Evolutionary conservation across 64 coral and sea anemone genomes (phyloP).

Genomic region (Montipora sp.): DNA sequence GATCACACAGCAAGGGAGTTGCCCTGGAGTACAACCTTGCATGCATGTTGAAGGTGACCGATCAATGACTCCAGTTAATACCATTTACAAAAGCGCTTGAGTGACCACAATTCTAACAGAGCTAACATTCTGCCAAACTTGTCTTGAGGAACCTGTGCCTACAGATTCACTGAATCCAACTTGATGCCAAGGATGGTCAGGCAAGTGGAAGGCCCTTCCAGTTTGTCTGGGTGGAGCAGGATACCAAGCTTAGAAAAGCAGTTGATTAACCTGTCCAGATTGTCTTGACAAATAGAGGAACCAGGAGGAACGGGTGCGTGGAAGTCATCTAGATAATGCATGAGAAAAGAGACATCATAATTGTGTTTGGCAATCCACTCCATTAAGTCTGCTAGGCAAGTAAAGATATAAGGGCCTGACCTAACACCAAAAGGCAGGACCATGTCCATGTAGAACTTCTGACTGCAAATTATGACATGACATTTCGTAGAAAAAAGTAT

Average conservation of each 20-base stretch:
- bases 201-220: not conserved
- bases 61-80: no score
- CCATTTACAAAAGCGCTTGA: no score
- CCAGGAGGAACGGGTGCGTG: not conserved
- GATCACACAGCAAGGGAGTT: no score
- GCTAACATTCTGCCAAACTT: not conserved
- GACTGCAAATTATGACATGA: no score
- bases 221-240: constrained; percentile 50
- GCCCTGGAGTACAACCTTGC: no score
- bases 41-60: no score
- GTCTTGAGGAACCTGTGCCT: not conserved
- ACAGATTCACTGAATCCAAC: constrained; percentile 15
- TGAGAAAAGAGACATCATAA: not conserved
- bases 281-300: not conserved
- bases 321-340: constrained; percentile 49
- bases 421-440: constrained; percentile 4
- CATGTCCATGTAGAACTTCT: constrained; percentile 1
- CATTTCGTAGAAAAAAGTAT: no score
- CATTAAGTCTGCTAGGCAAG: not conserved
- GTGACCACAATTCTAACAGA: not conserved
- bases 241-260: constrained; percentile 6
- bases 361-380: constrained; percentile 14
- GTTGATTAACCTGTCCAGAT: not conserved
- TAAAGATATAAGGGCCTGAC: constrained; percentile 18
- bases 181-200: constrained; percentile 38